Evolutionary conservation across 1,140 invertebrate species (phyloP).

Genomic region (Bombus sibiricus): DNA sequence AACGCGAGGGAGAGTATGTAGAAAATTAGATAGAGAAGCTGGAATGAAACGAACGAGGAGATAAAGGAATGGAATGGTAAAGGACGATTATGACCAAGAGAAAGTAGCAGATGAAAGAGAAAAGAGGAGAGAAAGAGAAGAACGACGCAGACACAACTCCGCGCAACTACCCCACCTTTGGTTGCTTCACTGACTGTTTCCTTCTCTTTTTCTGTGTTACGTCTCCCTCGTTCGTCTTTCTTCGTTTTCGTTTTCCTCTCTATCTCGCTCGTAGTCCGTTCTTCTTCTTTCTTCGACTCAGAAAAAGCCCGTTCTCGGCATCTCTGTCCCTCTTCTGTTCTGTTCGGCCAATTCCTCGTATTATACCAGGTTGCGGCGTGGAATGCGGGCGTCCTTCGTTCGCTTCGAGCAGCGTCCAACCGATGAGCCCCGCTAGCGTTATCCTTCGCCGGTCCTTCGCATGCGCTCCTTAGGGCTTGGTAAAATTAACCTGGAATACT

Average conservation of each 20-base stretch:
- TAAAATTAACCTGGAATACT: slow-evolving; percentile 73
- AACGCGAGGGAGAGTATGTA: slow-evolving; percentile 35
- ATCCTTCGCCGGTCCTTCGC: slow-evolving; percentile 76
- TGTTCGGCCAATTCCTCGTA: slow-evolving; percentile 80
- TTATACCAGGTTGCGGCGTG: slow-evolving; percentile 81
- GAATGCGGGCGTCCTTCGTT: slow-evolving; percentile 83
- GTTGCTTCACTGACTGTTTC: slow-evolving; percentile 19
- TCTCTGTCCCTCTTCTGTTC: slow-evolving; percentile 68
- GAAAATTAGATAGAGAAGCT: slow-evolving; percentile 12
- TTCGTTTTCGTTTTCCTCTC: slow-evolving; percentile 49
- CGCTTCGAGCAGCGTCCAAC: slow-evolving; percentile 77
- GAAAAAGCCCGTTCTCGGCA: slow-evolving; percentile 38
- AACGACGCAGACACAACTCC: slow-evolving; percentile 50
- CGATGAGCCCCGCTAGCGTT: slow-evolving; percentile 78
- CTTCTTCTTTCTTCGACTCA: slow-evolving; percentile 23
- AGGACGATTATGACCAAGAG: slow-evolving; percentile 52
- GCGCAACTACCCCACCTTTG: slow-evolving; percentile 42
- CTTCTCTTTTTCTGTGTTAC: slow-evolving; percentile 61
- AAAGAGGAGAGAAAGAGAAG: slow-evolving; percentile 18
- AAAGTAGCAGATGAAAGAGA: slow-evolving; percentile 49
- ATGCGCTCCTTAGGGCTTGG: slow-evolving; percentile 69
- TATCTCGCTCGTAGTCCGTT: slow-evolving; percentile 23
- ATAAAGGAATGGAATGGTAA: slow-evolving; percentile 27
- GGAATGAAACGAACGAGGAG: slow-evolving; percentile 7
- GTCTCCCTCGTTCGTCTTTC: slow-evolving; percentile 64